These are phyloP conservation scores for Campylorhamphus procurvoides DNA, from an alignment of 2,113 vertebrate species.

Conservation along the genomic window DNA sequence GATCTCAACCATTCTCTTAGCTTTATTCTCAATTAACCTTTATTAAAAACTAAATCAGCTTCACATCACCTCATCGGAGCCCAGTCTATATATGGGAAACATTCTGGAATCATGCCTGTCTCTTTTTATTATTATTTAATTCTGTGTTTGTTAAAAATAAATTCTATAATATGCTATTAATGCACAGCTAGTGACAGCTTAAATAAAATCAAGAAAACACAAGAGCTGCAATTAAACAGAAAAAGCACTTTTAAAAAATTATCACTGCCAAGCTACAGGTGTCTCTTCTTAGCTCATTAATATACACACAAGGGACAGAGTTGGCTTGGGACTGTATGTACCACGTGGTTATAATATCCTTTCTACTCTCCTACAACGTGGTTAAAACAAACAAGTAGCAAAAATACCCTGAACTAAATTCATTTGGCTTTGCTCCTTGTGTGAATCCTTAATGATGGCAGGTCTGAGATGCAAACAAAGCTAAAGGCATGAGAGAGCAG, in stretches of 20 bases:
- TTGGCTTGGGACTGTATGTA: not conserved
- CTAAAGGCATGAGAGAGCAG: not conserved
- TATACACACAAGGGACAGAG: not conserved
- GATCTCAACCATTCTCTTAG: not conserved
- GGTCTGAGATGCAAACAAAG: not conserved
- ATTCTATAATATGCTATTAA: not conserved
- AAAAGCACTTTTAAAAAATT: not conserved
- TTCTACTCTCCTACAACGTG: not conserved
- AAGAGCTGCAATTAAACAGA: not conserved
- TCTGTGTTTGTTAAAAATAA: slow-evolving; percentile 14
- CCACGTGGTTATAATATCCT: not conserved
- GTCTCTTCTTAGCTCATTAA: not conserved
- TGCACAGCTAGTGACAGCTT: not conserved
- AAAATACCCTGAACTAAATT: not conserved
- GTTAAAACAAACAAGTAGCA: not conserved
- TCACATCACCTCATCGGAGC: not conserved
- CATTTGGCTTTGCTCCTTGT: not conserved
- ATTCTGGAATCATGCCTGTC: not conserved
- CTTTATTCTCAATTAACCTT: slow-evolving; percentile 19
- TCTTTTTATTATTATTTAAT: not conserved
- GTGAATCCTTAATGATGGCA: not conserved
- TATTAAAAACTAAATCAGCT: not conserved
- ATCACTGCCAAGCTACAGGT: not conserved
- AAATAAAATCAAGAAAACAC: not conserved
- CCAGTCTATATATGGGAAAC: not conserved